These are phyloP conservation scores for Lottia gigantea DNA, from an alignment of 2,888 invertebrate genomes.

Conservation along the genomic window DNA sequence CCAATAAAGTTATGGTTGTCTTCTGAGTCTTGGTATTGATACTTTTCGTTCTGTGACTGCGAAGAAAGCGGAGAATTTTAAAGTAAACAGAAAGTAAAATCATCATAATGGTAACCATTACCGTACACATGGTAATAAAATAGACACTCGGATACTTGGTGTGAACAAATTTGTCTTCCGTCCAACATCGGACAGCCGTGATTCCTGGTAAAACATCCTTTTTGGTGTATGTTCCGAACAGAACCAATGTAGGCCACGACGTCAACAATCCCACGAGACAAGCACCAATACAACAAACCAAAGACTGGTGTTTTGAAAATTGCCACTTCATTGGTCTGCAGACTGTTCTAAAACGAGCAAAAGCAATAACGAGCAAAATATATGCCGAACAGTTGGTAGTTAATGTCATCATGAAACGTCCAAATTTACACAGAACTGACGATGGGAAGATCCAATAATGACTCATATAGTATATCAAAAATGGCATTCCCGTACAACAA, in stretches of 20 bases:
- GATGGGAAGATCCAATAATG: constrained; percentile 28
- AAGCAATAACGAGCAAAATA: constrained; percentile 27
- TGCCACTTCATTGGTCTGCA: constrained; percentile 28
- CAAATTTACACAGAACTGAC: constrained; percentile 30
- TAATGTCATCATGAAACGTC: constrained; percentile 30
- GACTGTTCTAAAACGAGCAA: constrained; percentile 30
- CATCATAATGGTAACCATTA: constrained; percentile 21
- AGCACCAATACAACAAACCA: constrained; percentile 17
- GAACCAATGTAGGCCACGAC: constrained; percentile 29
- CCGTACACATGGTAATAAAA: constrained; percentile 26
- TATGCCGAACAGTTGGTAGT: constrained; percentile 27
- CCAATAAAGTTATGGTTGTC: too few species aligned
- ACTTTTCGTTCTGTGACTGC: constrained; percentile 18
- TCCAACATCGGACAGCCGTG: constrained; percentile 27
- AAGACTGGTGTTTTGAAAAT: constrained; percentile 22
- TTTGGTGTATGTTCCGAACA: constrained; percentile 28
- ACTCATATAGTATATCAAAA: constrained; percentile 29
- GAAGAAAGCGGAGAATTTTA: constrained; percentile 23
- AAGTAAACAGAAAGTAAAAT: constrained; percentile 24
- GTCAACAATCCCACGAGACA: constrained; percentile 20
- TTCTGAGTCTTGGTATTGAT: background rate
- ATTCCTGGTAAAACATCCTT: constrained; percentile 17
- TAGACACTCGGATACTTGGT: constrained; percentile 22
- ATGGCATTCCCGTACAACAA: constrained; percentile 24
- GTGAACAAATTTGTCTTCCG: constrained; percentile 24